phyloP scores from a whole-genome alignment of 1,140 invertebrate genomes.

The Melitaea cinxia region DNA sequence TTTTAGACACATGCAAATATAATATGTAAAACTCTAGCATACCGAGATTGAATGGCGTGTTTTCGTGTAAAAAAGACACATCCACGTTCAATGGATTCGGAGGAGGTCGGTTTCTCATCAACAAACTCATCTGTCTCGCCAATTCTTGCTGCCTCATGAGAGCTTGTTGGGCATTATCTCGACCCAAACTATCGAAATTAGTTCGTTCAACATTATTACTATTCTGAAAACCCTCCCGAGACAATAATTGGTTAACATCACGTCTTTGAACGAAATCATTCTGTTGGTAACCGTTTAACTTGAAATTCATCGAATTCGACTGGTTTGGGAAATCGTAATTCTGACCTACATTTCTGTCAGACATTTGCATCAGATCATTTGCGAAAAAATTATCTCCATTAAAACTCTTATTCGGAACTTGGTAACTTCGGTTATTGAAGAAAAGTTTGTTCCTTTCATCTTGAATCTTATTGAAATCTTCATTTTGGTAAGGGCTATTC shows the following conservation, averaged over 20 bases:
- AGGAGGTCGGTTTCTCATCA: constrained; percentile 68
- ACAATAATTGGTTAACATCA: constrained; percentile 56
- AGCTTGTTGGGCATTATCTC: constrained; percentile 58
- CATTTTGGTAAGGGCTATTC: constrained; percentile 57
- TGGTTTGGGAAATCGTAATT: constrained; percentile 64
- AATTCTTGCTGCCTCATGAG: constrained; percentile 68
- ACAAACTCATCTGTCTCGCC: constrained; percentile 65
- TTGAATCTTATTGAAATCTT: constrained; percentile 60
- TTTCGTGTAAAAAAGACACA: constrained; percentile 71
- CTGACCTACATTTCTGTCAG: constrained; percentile 51
- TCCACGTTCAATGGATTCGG: constrained; percentile 72
- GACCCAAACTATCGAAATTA: constrained; percentile 54
- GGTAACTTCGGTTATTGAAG: constrained; percentile 59
- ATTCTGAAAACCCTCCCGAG: constrained; percentile 52
- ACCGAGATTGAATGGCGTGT: constrained; percentile 70
- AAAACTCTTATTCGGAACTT: constrained; percentile 51
- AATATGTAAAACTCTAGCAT: constrained; percentile 26
- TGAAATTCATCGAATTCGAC: constrained; percentile 56
- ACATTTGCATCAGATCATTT: constrained; percentile 57
- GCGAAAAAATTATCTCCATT: constrained; percentile 52
- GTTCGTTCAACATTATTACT: constrained; percentile 54
- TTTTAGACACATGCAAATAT: background rate
- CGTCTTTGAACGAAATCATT: constrained; percentile 64
- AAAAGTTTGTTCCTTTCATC: constrained; percentile 66
- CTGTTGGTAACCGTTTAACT: constrained; percentile 64